Evolutionary conservation across 2,888 invertebrate genomes (phyloP).

Genomic region (Sthenelais limicola): DNA sequence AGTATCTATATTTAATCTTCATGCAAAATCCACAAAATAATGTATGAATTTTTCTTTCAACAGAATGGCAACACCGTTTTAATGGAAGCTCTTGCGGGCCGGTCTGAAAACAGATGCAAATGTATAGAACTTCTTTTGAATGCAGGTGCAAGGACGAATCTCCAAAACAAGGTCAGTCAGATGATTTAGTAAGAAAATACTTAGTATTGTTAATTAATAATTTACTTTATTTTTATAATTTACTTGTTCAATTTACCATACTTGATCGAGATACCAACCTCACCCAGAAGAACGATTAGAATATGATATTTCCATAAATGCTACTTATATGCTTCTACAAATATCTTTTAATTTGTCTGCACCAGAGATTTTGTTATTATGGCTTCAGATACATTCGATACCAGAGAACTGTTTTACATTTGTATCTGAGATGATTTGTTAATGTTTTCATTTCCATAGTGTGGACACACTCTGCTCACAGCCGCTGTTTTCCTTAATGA

Average conservation of each 20-base stretch:
- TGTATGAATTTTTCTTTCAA: no score
- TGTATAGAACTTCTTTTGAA: conserved; percentile 6
- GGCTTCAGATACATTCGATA: no score
- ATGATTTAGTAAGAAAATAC: not conserved
- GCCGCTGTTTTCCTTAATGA: conserved; percentile 8
- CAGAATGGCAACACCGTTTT: conserved; percentile 17
- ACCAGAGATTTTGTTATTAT: no score
- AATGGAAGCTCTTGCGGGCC: conserved; percentile 11
- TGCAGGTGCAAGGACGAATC: conserved; percentile 19
- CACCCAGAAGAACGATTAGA: no score
- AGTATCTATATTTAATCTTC: no score
- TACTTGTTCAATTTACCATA: no score
- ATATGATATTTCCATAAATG: no score
- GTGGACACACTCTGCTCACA: conserved; percentile 5
- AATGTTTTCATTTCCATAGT: not conserved
- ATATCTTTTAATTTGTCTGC: no score
- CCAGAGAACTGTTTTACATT: not conserved
- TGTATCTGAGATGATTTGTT: not conserved
- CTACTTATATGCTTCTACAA: no score
- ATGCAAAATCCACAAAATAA: no score
- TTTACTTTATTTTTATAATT: not conserved
- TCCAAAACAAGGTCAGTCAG: conserved; percentile 6
- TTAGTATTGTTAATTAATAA: not conserved
- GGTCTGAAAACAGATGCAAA: not conserved
- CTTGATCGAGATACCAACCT: no score